Evolutionary conservation across 2,888 invertebrate genomes (phyloP).

Genomic region (Hirudinaria manillensis): DNA sequence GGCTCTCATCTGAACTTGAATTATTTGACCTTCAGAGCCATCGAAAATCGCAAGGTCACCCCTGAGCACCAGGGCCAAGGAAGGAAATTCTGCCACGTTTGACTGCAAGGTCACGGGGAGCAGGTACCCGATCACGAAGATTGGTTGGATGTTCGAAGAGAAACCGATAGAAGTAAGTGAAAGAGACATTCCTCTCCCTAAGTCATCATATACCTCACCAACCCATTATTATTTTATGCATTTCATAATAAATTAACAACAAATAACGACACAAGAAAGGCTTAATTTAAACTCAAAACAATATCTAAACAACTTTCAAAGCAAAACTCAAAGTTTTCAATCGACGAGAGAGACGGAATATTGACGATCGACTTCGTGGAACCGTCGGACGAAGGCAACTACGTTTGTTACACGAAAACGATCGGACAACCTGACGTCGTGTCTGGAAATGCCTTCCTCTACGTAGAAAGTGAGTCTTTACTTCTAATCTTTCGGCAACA

Average conservation of each 20-base stretch:
- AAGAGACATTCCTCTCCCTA: not conserved
- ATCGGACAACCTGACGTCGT: slow-evolving; percentile 62
- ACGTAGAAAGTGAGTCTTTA: slow-evolving; percentile 61
- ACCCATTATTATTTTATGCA: too few species aligned
- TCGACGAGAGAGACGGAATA: slow-evolving; percentile 56
- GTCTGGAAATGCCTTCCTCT: slow-evolving; percentile 61
- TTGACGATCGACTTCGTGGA: slow-evolving; percentile 58
- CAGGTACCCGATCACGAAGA: slow-evolving; percentile 59
- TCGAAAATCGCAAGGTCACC: slow-evolving; percentile 62
- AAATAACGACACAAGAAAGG: too few species aligned
- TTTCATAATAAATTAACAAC: too few species aligned
- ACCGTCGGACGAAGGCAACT: slow-evolving; percentile 63
- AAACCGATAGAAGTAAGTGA: slow-evolving; percentile 53
- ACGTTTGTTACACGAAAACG: slow-evolving; percentile 65
- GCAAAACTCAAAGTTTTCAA: not conserved
- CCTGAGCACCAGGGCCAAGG: slow-evolving; percentile 60
- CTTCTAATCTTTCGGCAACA: not conserved
- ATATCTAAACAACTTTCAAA: not conserved
- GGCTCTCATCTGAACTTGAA: not conserved
- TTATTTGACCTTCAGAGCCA: slow-evolving; percentile 56
- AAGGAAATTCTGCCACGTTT: slow-evolving; percentile 64
- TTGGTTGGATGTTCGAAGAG: slow-evolving; percentile 68
- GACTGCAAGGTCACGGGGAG: slow-evolving; percentile 59
- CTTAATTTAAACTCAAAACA: not conserved
- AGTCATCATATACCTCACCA: not conserved